Evolutionary conservation across 35 echinoderm and acorn worm genomes (phyloP).

Genomic region (Apostichopus japonicus): DNA sequence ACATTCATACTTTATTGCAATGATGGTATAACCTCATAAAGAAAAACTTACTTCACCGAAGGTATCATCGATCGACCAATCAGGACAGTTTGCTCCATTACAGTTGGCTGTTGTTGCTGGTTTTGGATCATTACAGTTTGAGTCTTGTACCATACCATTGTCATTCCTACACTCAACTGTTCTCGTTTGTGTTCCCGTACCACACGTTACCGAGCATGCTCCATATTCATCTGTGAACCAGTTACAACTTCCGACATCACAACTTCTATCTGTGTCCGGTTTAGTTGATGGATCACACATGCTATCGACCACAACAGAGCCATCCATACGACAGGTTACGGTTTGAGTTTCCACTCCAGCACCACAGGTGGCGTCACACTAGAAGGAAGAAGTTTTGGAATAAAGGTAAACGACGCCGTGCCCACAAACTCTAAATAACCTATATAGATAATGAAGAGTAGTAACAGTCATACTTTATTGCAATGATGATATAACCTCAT

Average conservation of each 20-base stretch:
- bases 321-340: not conserved
- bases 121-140: not conserved
- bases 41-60: too few species aligned
- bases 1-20: too few species aligned
- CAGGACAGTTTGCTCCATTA: not conserved
- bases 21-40: too few species aligned
- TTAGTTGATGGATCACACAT: not conserved
- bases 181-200: not conserved
- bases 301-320: not conserved
- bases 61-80: too few species aligned
- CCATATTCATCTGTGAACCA: slow-evolving; percentile 19
- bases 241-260: slow-evolving; percentile 1
- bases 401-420: too few species aligned
- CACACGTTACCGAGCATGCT: not conserved
- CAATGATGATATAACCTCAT: not conserved
- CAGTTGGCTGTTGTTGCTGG: not conserved
- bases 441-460: not conserved
- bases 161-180: not conserved
- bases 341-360: not conserved
- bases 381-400: not conserved
- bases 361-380: slow-evolving; percentile 14
- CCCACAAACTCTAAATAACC: too few species aligned
- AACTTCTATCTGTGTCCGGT: not conserved
- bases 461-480: too few species aligned
- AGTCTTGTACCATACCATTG: not conserved